Base-by-base conservation (phyloP, 2,888 invertebrate species). In the Troides helena region DNA sequence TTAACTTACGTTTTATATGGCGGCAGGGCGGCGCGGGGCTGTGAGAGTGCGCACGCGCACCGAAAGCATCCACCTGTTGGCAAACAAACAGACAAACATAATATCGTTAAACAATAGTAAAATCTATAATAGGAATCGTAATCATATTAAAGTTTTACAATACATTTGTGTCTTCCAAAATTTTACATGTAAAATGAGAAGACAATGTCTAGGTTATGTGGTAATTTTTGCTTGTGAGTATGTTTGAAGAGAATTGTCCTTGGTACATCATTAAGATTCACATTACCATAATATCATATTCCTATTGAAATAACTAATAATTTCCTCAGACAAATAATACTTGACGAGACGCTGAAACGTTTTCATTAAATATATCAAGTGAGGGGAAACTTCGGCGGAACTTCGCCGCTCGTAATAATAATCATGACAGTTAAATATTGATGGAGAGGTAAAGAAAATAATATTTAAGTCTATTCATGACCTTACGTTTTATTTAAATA, bases 11-110 rank as follows among this genome's bases (percentile, higher is more conserved):
- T 81, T 77, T 79, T 77, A 74, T 72, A 70, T 74, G 85, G 84
- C 87, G 85, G 87, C 83, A 85, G 82, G 83, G 85, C 86, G 84
- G 84, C 86, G 86, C 87, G 81, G 80, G 76, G 57, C 69, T 71
- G 65, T 76, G 77, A 75, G 74, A 68, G 50, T 72, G 68, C 74
- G 74, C 68, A 72, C 74, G 63, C 73, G 74, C 74, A 72, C 72
- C 69, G 65, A 71, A 73, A 71, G 79, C 87, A 87, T 87, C 74
- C 80, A 88, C 82, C 89, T 89, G 88, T 63, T 66, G 75, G 80
- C 71, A 81, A 79, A 71, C 71, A 43, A 62, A 58, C 58, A 58
- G 53, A 43, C 43, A 8, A 14, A 50, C 50, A 50, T 14, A 14
- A 14, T 50, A 50, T 50, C 14, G 50, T 17, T 14, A 17, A 50